Evolutionary conservation across 2,888 invertebrate genomes (phyloP).

Genomic region (Campaea margaritaria): DNA sequence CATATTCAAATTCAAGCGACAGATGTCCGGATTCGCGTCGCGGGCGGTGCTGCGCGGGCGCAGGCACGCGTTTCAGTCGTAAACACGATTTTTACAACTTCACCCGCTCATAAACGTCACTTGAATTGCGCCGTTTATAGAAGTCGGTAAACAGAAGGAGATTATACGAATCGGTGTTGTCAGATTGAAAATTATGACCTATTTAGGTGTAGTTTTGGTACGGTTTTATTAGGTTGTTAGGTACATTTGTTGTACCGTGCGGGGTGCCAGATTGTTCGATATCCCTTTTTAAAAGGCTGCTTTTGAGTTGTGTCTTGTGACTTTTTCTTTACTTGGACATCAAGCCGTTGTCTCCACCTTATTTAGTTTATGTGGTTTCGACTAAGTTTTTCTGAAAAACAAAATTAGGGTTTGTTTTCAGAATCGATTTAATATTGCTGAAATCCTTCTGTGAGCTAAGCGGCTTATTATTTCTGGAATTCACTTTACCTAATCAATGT

Average conservation of each 20-base stretch:
- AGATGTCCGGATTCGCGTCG: constrained; percentile 64
- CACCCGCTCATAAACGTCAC: constrained; percentile 82
- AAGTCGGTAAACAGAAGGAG: constrained; percentile 81
- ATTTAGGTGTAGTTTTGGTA: constrained; percentile 28
- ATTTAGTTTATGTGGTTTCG: too few species aligned
- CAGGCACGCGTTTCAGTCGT: constrained; percentile 50
- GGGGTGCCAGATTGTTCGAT: too few species aligned
- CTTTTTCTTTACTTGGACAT: too few species aligned
- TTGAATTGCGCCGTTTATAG: constrained; percentile 83
- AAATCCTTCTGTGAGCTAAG: too few species aligned
- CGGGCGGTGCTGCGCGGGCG: constrained; percentile 39
- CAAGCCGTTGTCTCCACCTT: too few species aligned
- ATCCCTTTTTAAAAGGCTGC: too few species aligned
- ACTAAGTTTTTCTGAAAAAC: too few species aligned
- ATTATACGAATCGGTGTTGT: constrained; percentile 56
- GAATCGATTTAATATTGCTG: too few species aligned
- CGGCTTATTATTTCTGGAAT: too few species aligned
- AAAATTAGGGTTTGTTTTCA: too few species aligned
- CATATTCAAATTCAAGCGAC: constrained; percentile 69
- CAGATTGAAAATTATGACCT: constrained; percentile 35
- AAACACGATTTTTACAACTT: constrained; percentile 84
- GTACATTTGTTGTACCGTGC: background rate
- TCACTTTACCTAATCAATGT: too few species aligned
- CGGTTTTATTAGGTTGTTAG: constrained; percentile 14
- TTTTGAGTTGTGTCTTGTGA: too few species aligned